Conservation (phyloP, 2,797 vertebrate species). For the Meriones psammophilus region DNA sequence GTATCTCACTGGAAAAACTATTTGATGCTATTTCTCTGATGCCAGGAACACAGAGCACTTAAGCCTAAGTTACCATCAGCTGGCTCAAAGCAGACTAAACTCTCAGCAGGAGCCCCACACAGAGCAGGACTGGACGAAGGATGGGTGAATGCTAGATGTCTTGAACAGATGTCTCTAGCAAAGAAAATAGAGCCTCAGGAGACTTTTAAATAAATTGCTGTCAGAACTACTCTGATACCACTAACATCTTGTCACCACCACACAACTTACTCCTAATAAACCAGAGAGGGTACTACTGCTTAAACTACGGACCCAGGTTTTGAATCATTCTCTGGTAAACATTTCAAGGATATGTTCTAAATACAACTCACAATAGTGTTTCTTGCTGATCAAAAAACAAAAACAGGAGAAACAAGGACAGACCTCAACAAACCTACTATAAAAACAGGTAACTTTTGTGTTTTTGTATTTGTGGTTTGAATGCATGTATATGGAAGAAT, state of each 20-base stretch:
- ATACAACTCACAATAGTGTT: neutral
- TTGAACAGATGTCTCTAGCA: neutral
- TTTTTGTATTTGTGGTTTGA: neutral
- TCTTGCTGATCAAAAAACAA: neutral
- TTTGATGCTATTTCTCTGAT: neutral
- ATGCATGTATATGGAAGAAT: neutral
- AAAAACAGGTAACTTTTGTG: neutral
- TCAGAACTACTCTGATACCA: neutral
- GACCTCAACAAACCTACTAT: neutral
- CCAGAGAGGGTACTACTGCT: neutral
- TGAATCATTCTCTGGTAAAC: neutral
- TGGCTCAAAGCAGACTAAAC: neutral
- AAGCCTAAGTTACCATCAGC: neutral
- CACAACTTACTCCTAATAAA: neutral
- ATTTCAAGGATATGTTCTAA: neutral
- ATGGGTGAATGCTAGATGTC: neutral
- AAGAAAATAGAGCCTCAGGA: conserved; percentile 37
- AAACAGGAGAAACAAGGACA: conserved; percentile 5
- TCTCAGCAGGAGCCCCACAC: neutral
- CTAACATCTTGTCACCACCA: neutral
- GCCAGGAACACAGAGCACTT: neutral
- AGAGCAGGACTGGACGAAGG: neutral
- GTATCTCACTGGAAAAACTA: neutral
- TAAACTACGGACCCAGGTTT: neutral
- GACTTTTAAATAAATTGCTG: conserved; percentile 23